phyloP scores from a whole-genome alignment of 2,797 vertebrate species.

The Octomys mimax region DNA sequence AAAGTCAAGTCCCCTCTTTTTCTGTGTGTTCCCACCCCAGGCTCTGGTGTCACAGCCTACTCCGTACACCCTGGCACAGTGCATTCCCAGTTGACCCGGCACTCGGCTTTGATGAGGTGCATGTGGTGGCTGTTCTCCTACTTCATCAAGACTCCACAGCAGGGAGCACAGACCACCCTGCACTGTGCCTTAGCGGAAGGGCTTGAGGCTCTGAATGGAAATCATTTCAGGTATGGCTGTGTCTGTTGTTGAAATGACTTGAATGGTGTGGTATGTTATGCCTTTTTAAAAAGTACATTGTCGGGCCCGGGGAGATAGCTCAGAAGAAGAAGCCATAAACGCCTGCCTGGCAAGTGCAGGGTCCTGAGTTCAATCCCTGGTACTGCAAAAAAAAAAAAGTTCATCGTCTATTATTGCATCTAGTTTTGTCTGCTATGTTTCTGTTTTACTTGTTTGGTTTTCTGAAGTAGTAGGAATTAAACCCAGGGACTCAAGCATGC shows the following conservation, averaged over 20 bases:
- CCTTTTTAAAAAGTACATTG: not conserved
- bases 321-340: too few species aligned
- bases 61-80: conserved; percentile 96
- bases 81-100: conserved; percentile 92
- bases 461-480: not conserved
- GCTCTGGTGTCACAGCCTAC: conserved; percentile 93
- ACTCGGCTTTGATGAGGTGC: conserved; percentile 91
- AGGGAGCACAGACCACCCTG: conserved; percentile 96
- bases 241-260: conserved; percentile 51
- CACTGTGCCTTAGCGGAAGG: conserved; percentile 96
- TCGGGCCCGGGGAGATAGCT: too few species aligned
- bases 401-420: not conserved
- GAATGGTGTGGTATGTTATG: not conserved
- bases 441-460: not conserved
- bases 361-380: too few species aligned
- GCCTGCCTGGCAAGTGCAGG: too few species aligned
- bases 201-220: conserved; percentile 94
- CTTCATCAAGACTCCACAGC: conserved; percentile 94
- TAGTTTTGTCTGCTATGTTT: not conserved
- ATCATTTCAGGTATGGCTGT: conserved; percentile 95
- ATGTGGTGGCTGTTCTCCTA: conserved; percentile 89
- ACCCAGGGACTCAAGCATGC: not conserved
- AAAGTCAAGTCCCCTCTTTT: conserved; percentile 46
- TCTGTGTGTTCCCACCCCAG: conserved; percentile 83
- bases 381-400: not conserved